These are phyloP conservation scores for Galleria mellonella DNA, from an alignment of 1,140 invertebrate genomes.

Conservation along the genomic window DNA sequence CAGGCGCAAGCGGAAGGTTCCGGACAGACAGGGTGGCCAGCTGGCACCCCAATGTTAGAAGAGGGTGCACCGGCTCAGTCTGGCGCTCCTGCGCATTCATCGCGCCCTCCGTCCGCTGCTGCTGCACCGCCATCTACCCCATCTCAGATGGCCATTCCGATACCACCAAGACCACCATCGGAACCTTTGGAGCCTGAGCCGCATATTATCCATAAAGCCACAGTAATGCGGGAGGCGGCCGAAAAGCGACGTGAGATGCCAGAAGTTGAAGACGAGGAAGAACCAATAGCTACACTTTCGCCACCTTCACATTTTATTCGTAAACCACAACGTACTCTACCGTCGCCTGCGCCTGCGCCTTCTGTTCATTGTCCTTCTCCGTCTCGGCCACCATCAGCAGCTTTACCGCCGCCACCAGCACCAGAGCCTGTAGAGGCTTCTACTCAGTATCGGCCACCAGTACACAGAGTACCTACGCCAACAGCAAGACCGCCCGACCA, in stretches of 20 bases:
- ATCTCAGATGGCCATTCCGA: slow-evolving; percentile 26
- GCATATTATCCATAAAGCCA: slow-evolving; percentile 70
- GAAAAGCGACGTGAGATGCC: slow-evolving; percentile 65
- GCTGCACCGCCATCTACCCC: slow-evolving; percentile 54
- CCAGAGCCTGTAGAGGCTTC: slow-evolving; percentile 33
- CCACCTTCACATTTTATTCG: slow-evolving; percentile 65
- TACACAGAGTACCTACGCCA: slow-evolving; percentile 52
- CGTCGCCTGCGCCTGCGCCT: slow-evolving; percentile 55
- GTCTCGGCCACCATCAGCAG: slow-evolving; percentile 44
- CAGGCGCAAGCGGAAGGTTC: slow-evolving; percentile 64
- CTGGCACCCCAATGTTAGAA: slow-evolving; percentile 49
- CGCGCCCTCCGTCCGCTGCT: slow-evolving; percentile 56
- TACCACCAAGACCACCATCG: slow-evolving; percentile 54
- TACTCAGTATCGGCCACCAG: slow-evolving; percentile 34
- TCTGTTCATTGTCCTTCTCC: slow-evolving; percentile 51
- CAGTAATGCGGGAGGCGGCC: slow-evolving; percentile 72
- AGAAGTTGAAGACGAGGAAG: slow-evolving; percentile 62
- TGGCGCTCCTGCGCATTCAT: slow-evolving; percentile 46
- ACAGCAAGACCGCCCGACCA: slow-evolving; percentile 42
- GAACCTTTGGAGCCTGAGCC: slow-evolving; percentile 64
- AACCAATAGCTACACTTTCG: slow-evolving; percentile 47
- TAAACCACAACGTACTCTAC: slow-evolving; percentile 47
- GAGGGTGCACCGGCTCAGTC: slow-evolving; percentile 65
- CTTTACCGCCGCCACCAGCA: slow-evolving; percentile 19
- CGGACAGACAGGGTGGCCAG: slow-evolving; percentile 54